These are phyloP conservation scores for Dasypogon diadema DNA, from an alignment of 2,888 invertebrate species.

Conservation along the genomic window DNA sequence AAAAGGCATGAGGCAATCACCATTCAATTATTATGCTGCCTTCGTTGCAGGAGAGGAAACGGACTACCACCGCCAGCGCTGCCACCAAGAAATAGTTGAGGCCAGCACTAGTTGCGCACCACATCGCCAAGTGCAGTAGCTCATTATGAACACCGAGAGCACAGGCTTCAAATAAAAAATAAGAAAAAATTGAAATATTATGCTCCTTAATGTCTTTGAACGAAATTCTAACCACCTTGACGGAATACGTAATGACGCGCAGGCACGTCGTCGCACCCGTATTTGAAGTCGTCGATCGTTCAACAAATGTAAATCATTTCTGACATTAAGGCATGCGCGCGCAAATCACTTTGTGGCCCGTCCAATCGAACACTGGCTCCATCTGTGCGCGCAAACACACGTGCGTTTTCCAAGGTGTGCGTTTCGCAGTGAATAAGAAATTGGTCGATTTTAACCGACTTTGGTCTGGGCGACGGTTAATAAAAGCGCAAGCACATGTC, in stretches of 20 bases:
- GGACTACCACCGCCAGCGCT: slow-evolving; percentile 52
- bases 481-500: slow-evolving; percentile 56
- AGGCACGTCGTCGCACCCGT: slow-evolving; percentile 54
- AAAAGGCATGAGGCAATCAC: slow-evolving; percentile 50
- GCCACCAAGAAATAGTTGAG: slow-evolving; percentile 34
- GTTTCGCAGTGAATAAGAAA: slow-evolving; percentile 32
- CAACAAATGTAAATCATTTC: slow-evolving; percentile 57
- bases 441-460: slow-evolving; percentile 44
- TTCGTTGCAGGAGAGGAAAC: slow-evolving; percentile 52
- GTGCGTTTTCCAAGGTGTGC: slow-evolving; percentile 2
- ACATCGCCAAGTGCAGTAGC: slow-evolving; percentile 48
- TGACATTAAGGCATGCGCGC: slow-evolving; percentile 57
- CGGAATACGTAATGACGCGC: slow-evolving; percentile 52
- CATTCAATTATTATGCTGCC: slow-evolving; percentile 52
- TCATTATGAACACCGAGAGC: slow-evolving; percentile 45
- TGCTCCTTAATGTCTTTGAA: slow-evolving; percentile 56
- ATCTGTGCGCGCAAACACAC: background rate
- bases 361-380: slow-evolving; percentile 9
- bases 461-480: slow-evolving; percentile 52
- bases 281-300: slow-evolving; percentile 56
- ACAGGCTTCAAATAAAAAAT: slow-evolving; percentile 24
- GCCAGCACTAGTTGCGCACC: slow-evolving; percentile 9
- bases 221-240: slow-evolving; percentile 54
- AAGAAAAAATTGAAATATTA: slow-evolving; percentile 51
- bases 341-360: slow-evolving; percentile 49